phyloP scores from a whole-genome alignment of 2,888 invertebrate species.

The Trichacis sp. region DNA sequence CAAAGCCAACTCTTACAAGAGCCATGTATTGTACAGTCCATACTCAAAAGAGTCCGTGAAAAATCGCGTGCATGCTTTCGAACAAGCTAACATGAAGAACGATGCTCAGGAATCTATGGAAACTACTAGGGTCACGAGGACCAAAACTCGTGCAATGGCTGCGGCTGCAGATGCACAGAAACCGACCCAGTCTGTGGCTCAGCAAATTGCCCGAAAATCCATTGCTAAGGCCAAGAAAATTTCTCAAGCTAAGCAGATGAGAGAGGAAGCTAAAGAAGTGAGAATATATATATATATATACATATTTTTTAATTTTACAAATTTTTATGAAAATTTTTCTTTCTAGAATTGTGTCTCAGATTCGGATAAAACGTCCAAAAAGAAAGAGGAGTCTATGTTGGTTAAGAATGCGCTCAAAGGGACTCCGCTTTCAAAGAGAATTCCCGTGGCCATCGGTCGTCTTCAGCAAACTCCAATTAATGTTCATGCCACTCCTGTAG shows the following conservation, averaged over 20 bases:
- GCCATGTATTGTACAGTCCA: conserved; percentile 70
- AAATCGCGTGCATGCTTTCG: conserved; percentile 74
- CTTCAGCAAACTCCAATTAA: conserved; percentile 55
- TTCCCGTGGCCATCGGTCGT: conserved; percentile 56
- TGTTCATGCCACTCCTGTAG: conserved; percentile 45
- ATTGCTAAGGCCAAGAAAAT: conserved; percentile 61
- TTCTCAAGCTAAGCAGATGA: conserved; percentile 53
- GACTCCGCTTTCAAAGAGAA: conserved; percentile 55
- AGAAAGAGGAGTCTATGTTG: conserved; percentile 37
- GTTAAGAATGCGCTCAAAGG: conserved; percentile 46
- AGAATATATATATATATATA: no score
- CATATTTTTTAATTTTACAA: no score
- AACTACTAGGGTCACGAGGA: conserved; percentile 70
- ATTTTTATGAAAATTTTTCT: no score
- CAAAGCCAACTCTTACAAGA: conserved; percentile 56
- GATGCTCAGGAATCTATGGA: conserved; percentile 51
- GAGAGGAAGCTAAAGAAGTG: conserved; percentile 61
- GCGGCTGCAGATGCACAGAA: conserved; percentile 50
- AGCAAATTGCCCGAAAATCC: conserved; percentile 61
- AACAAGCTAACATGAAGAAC: conserved; percentile 69
- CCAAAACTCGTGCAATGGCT: conserved; percentile 73
- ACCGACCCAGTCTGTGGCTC: conserved; percentile 40
- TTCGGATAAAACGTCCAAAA: conserved; percentile 26
- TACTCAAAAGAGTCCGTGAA: conserved; percentile 74
- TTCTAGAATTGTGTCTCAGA: conserved; percentile 53